phyloP scores from a whole-genome alignment of 2,113 vertebrate genomes.

The Engystomops pustulosus region DNA sequence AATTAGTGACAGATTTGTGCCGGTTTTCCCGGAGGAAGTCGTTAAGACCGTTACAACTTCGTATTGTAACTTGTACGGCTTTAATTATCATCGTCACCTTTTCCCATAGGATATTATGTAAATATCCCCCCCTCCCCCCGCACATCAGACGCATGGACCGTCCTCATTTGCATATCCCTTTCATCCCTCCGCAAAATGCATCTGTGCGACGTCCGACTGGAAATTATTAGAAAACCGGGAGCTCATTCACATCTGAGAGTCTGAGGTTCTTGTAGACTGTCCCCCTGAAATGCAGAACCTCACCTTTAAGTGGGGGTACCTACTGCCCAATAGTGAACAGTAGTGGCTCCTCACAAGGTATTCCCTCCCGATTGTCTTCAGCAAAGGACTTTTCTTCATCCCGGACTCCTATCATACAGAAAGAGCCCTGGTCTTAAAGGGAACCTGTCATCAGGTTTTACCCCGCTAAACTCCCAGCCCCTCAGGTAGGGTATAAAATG shows the following conservation, averaged over 20 bases:
- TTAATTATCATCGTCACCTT: conserved; percentile 16
- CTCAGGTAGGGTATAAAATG: no score
- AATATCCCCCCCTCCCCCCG: conserved; percentile 3
- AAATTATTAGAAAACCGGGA: neutral
- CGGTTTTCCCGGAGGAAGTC: conserved; percentile 7
- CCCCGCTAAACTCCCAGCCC: no score
- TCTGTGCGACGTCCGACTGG: neutral
- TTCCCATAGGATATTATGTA: conserved; percentile 38
- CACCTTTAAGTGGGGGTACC: no score
- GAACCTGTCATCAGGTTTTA: no score
- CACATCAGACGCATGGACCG: neutral
- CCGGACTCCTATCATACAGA: no score
- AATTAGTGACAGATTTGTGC: conserved; percentile 38
- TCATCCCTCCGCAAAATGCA: conserved; percentile 27
- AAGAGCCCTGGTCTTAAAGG: no score
- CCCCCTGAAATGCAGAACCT: neutral
- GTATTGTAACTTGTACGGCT: neutral
- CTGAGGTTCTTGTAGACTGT: neutral
- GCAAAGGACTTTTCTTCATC: no score
- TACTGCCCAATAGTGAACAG: no score
- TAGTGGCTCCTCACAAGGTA: no score
- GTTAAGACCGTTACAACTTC: neutral
- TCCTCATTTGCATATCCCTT: neutral
- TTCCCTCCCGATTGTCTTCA: no score
- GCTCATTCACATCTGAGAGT: neutral